Conservation (phyloP, 2,113 vertebrate species). For the Hypanus sabinus region DNA sequence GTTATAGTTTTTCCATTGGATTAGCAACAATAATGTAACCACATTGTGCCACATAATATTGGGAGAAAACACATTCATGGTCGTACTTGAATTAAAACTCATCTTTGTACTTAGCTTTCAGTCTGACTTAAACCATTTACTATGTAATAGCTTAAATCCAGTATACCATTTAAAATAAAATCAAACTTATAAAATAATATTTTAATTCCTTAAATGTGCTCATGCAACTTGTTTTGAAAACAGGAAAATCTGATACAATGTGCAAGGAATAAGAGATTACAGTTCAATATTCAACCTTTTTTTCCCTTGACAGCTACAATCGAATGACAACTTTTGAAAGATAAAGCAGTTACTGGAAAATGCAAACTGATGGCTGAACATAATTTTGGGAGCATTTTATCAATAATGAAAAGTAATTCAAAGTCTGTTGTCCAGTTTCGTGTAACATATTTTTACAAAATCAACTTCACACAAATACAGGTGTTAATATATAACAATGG, state of each 20-base stretch:
- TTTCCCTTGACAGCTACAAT: background rate
- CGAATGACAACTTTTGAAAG: background rate
- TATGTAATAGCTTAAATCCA: background rate
- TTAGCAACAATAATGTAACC: background rate
- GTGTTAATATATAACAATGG: background rate
- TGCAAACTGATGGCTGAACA: background rate
- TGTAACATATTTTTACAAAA: background rate
- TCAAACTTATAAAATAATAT: background rate
- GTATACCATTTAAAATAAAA: background rate
- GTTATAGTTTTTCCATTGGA: background rate
- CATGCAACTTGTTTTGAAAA: background rate
- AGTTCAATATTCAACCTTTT: background rate
- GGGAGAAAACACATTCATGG: background rate
- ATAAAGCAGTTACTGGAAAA: constrained; percentile 22
- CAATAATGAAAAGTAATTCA: background rate
- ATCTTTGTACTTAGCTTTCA: background rate
- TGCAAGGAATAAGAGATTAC: background rate
- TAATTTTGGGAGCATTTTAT: background rate
- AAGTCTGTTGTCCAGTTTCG: background rate
- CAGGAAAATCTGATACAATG: no score
- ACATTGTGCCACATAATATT: background rate
- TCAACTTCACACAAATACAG: background rate
- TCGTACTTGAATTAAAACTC: background rate
- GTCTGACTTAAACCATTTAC: background rate
- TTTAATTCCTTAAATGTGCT: no score